Base-by-base conservation (phyloP, 2,113 vertebrate species). In the Poecile atricapillus region DNA sequence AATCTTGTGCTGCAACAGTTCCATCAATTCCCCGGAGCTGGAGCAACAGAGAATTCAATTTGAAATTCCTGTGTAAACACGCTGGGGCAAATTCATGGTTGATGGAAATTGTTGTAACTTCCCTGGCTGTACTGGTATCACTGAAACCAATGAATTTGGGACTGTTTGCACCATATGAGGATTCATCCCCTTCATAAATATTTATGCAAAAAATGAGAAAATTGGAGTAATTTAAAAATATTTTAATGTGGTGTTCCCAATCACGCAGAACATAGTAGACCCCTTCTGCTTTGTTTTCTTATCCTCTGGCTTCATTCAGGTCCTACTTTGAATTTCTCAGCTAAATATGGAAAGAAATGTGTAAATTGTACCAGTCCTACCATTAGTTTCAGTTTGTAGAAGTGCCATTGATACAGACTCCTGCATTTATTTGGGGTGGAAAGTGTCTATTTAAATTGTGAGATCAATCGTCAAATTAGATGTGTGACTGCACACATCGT, bases 361-460 rank as follows among this genome's bases (percentile, higher is more conserved):
- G 63, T 92, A 82, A 94, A 93, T 83, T 82, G 84, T 88, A 74
- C 53, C 82, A 58, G 59, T 52, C 71, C 87, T 49, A 22, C 73
- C 60, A 69, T 94, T 80, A 88, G 75, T 76, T 95, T 95, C 95
- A 90, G 43, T 76, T 95, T 87, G 55, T 55, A 41, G 91, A 31
- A 76, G 41, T 75, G 95, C 90, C 96, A 82, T 84, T 91, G 88
- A 49, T 93, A 84, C 84, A 95, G 91, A 80, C 83, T 78, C 84
- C 65, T 95, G 39, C 31, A 91, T 59, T 87, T 94, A 97, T 95
- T 93, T 76, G 53, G 71, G 88, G 91, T 97, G 95, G 97, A 91
- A 97, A 97, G 95, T 89, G 83, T 97, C 97, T 93, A 95, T 97
- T 96, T 95, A 95, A 96, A 93, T 97, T 94, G 97, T 92, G 95